A percentile compares a stretch with the other conserved stretches of the same genome.
Conservation (phyloP, 2,888 invertebrate genomes). For the Drosophila diplacantha region DNA sequence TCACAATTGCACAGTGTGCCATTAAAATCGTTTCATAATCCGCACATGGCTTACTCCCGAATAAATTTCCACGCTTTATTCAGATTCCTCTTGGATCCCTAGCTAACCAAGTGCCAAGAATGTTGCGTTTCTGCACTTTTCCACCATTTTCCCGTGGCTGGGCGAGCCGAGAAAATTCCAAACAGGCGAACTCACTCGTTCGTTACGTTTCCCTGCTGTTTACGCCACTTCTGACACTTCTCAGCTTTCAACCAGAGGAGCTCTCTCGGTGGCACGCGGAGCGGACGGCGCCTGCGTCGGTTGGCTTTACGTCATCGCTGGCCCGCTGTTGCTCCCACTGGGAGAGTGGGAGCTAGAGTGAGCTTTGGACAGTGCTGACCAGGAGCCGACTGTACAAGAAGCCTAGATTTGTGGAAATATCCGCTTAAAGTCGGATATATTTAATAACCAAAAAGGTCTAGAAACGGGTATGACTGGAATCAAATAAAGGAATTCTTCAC, state of each 20-base stretch:
- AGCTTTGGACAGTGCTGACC: conserved; percentile 21
- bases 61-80: conserved; percentile 7
- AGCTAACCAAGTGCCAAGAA: conserved; percentile 58
- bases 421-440: neutral
- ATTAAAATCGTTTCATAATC: conserved; percentile 58
- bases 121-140: conserved; percentile 52
- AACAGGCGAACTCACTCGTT: conserved; percentile 56
- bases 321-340: conserved; percentile 46
- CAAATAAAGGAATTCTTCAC: neutral
- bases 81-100: conserved; percentile 28
- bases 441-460: too few relatives aligned
- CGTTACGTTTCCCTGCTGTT: conserved; percentile 69
- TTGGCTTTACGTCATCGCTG: conserved; percentile 62
- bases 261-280: conserved; percentile 18
- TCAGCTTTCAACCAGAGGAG: conserved; percentile 40
- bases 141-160: conserved; percentile 39
- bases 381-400: too few relatives aligned
- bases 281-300: conserved; percentile 51
- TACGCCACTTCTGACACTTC: conserved; percentile 67
- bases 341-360: conserved; percentile 19
- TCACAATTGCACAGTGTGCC: conserved; percentile 46
- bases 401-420: neutral
- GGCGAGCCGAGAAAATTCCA: conserved; percentile 66
- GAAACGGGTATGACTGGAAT: neutral
- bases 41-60: conserved; percentile 25